Evolutionary conservation across 2,113 vertebrate species (phyloP).

Genomic region (Lophius piscatorius): DNA sequence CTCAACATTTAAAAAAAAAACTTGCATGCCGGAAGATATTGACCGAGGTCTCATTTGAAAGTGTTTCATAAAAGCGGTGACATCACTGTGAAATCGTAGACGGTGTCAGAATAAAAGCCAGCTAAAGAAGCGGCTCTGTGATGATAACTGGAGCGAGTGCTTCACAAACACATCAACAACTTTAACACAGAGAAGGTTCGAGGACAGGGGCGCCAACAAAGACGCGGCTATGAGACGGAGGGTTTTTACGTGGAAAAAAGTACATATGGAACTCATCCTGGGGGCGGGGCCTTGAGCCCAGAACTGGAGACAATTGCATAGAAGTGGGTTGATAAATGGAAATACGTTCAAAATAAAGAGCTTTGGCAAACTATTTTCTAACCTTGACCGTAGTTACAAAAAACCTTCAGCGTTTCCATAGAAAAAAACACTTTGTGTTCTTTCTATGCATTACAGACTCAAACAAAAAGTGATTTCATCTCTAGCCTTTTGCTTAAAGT

Average conservation of each 20-base stretch:
- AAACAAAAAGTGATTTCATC: not conserved
- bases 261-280: constrained; percentile 14
- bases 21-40: not conserved
- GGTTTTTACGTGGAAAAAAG: constrained; percentile 6
- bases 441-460: not conserved
- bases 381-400: constrained; percentile 24
- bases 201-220: too few species aligned
- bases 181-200: not conserved
- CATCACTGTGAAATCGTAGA: not conserved
- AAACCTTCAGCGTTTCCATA: not conserved
- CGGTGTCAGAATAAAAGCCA: not conserved
- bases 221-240: constrained; percentile 17
- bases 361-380: constrained; percentile 7
- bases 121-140: constrained; percentile 8
- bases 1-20: not conserved
- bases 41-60: too few species aligned
- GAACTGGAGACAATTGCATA: not conserved
- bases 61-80: not conserved
- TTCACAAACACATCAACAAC: constrained; percentile 27
- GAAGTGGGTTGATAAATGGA: constrained; percentile 13
- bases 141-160: constrained; percentile 13
- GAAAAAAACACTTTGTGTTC: constrained; percentile 1
- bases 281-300: constrained; percentile 24
- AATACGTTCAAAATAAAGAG: constrained; percentile 15
- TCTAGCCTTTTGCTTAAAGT: not conserved